Conservation (phyloP, 2,113 vertebrate genomes). For the Nesogale talazaci region DNA sequence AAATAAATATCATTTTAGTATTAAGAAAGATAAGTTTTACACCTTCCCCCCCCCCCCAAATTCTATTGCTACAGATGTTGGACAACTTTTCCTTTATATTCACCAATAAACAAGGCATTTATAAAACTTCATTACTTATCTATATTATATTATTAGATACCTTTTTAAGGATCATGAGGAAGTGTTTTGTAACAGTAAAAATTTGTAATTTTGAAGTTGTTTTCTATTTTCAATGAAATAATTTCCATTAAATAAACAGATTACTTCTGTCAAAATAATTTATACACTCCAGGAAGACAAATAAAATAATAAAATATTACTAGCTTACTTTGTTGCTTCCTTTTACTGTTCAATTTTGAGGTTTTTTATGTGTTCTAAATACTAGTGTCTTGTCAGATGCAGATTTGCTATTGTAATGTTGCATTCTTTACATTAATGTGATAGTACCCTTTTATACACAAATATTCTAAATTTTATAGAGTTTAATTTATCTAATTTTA, state of each 20-base stretch:
- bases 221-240: background rate
- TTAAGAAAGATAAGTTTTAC: background rate
- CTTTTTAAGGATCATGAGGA: background rate
- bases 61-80: too few relatives aligned
- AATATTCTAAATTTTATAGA: too few relatives aligned
- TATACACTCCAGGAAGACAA: background rate
- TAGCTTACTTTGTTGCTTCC: background rate
- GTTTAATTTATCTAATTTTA: too few relatives aligned
- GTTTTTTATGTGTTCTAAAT: too few relatives aligned
- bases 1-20: background rate
- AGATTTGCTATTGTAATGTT: too few relatives aligned
- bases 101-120: too few relatives aligned
- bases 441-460: too few relatives aligned
- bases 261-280: constrained; percentile 4
- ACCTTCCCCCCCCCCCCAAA: too few relatives aligned
- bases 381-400: too few relatives aligned
- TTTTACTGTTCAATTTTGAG: too few relatives aligned
- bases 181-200: background rate
- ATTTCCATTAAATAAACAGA: background rate
- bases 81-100: too few relatives aligned
- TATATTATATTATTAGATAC: background rate
- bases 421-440: too few relatives aligned
- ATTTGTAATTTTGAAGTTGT: background rate
- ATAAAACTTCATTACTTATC: background rate
- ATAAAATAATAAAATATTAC: background rate